These are phyloP conservation scores for Tarsius wallacei DNA, from an alignment of 2,797 vertebrate species.

Conservation along the genomic window DNA sequence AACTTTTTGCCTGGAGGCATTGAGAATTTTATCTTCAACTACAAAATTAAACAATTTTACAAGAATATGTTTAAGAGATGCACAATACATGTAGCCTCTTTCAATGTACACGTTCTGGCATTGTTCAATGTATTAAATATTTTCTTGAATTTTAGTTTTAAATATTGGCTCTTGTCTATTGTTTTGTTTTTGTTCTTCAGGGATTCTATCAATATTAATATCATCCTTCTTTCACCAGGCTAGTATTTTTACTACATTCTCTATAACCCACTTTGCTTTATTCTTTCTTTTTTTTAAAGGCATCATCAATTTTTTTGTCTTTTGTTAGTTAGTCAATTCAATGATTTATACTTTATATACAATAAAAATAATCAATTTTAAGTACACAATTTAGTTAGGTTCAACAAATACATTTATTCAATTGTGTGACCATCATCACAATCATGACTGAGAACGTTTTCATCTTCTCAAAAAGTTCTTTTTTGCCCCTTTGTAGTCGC, in stretches of 20 bases:
- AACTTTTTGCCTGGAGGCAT: not conserved
- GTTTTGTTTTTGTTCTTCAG: not conserved
- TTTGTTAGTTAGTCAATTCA: not conserved
- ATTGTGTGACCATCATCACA: too few relatives aligned
- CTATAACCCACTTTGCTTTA: not conserved
- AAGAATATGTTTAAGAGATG: not conserved
- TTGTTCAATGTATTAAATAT: not conserved
- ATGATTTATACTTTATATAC: too few relatives aligned
- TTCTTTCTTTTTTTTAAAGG: not conserved
- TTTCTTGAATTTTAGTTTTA: not conserved
- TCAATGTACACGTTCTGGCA: not conserved
- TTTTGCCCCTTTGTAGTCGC: too few relatives aligned
- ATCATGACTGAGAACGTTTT: too few relatives aligned
- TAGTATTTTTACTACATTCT: not conserved
- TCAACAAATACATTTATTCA: too few relatives aligned
- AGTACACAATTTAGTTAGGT: too few relatives aligned
- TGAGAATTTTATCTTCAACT: not conserved
- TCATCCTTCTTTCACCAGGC: not conserved
- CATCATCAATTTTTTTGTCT: not conserved
- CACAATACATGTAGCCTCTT: not conserved
- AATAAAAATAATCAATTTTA: too few relatives aligned
- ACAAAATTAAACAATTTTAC: not conserved
- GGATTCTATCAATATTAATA: not conserved
- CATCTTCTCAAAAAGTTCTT: too few relatives aligned
- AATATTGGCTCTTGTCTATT: not conserved